These are phyloP conservation scores for Rhadina sibilatrix DNA, from an alignment of 2,113 vertebrate genomes.

Conservation along the genomic window DNA sequence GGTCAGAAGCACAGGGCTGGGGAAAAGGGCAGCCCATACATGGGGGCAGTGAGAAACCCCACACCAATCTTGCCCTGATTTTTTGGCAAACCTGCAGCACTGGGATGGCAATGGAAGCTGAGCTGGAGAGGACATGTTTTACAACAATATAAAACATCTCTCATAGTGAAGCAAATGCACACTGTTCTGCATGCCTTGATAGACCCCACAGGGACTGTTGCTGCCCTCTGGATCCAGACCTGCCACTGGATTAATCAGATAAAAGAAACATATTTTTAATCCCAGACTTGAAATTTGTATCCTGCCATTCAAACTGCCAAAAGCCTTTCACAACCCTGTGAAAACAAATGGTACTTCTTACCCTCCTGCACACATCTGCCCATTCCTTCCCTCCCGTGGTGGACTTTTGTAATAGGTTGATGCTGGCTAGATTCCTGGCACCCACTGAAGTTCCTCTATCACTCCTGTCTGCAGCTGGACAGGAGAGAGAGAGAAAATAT, in stretches of 20 bases:
- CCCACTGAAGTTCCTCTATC: not conserved
- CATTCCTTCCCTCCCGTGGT: not conserved
- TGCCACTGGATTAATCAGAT: not conserved
- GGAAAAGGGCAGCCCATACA: not conserved
- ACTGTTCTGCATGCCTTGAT: accelerated
- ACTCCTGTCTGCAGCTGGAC: not conserved
- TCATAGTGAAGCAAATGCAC: not conserved
- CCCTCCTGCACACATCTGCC: not conserved
- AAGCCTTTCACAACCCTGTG: not conserved
- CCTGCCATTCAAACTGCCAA: not conserved
- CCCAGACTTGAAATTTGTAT: not conserved
- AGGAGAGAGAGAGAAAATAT: not conserved
- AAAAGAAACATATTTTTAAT: not conserved
- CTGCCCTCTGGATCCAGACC: not conserved
- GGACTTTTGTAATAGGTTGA: not conserved
- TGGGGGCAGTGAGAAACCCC: not conserved
- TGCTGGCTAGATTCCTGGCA: not conserved
- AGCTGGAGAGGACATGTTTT: not conserved
- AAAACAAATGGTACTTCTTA: not conserved
- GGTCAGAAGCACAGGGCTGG: not conserved
- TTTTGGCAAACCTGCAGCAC: not conserved
- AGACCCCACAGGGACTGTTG: not conserved
- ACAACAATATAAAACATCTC: not conserved
- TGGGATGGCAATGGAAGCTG: not conserved
- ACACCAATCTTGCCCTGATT: accelerated